phyloP scores from a whole-genome alignment of 2,797 vertebrate species.

The Lates japonicus region DNA sequence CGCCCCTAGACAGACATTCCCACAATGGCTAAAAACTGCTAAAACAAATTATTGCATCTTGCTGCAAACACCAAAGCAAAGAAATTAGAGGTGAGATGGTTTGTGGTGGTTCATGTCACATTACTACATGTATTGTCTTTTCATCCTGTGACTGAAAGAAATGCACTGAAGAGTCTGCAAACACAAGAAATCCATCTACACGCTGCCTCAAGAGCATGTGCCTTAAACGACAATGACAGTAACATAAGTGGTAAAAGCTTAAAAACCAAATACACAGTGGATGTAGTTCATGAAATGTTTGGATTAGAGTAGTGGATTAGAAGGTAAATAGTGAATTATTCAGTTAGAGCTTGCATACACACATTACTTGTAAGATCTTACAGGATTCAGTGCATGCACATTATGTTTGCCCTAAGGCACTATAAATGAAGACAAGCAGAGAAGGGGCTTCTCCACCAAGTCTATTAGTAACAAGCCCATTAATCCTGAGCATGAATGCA shows the following conservation, averaged over 20 bases:
- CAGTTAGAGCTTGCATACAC: constrained; percentile 45
- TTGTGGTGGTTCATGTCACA: background rate
- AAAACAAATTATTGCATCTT: background rate
- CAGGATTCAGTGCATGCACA: constrained; percentile 33
- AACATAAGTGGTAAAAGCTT: constrained; percentile 40
- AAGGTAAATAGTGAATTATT: constrained; percentile 58
- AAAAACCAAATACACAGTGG: constrained; percentile 24
- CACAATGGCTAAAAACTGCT: background rate
- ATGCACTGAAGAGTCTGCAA: constrained; percentile 12
- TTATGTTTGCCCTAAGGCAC: constrained; percentile 54
- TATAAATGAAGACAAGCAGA: constrained; percentile 39
- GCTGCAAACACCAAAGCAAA: constrained; percentile 15
- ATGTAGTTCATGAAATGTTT: constrained; percentile 29
- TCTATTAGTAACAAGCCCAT: constrained; percentile 52
- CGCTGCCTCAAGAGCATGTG: background rate
- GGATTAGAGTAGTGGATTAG: constrained; percentile 46
- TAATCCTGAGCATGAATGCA: constrained; percentile 52
- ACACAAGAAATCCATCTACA: constrained; percentile 19
- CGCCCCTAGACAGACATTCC: background rate
- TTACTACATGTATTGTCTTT: background rate
- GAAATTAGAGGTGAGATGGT: background rate
- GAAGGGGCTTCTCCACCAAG: constrained; percentile 26
- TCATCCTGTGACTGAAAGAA: background rate
- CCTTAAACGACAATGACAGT: constrained; percentile 29
- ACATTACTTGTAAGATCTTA: constrained; percentile 30